Conservation (phyloP, 53 echinoderm and acorn worm species). For the Holothuria leucospilota region DNA sequence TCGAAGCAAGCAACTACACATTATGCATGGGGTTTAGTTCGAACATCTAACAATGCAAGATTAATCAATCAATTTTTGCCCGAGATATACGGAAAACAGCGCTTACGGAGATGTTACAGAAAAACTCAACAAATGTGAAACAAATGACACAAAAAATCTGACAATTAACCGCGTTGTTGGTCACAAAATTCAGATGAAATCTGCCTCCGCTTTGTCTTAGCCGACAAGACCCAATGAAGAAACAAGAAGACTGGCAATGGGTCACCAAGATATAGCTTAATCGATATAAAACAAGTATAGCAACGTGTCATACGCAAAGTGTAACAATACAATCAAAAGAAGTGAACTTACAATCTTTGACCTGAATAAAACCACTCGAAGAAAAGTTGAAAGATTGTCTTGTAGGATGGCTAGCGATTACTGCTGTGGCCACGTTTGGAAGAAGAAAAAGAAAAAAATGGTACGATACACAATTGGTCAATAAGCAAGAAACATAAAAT, state of each 20-base stretch:
- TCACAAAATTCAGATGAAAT: constrained; percentile 24
- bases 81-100: constrained; percentile 21
- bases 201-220: constrained; percentile 11
- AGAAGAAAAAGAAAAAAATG: no score
- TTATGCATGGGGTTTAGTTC: constrained; percentile 10
- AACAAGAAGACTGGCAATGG: no score
- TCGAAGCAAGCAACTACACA: not conserved
- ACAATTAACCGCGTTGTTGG: constrained; percentile 44
- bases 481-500: no score
- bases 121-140: constrained; percentile 29
- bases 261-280: no score
- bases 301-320: no score
- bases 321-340: no score
- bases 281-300: no score
- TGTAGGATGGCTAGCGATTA: no score
- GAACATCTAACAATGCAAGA: constrained; percentile 22
- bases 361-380: constrained; percentile 2
- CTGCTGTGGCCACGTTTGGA: no score
- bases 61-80: constrained; percentile 41
- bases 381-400: no score
- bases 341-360: constrained; percentile 21
- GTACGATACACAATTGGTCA: no score
- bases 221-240: not conserved
- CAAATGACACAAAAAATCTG: constrained; percentile 28
- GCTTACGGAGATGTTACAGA: constrained; percentile 16